Conservation (phyloP, 2,888 invertebrate genomes). For the Papilio gigon region DNA sequence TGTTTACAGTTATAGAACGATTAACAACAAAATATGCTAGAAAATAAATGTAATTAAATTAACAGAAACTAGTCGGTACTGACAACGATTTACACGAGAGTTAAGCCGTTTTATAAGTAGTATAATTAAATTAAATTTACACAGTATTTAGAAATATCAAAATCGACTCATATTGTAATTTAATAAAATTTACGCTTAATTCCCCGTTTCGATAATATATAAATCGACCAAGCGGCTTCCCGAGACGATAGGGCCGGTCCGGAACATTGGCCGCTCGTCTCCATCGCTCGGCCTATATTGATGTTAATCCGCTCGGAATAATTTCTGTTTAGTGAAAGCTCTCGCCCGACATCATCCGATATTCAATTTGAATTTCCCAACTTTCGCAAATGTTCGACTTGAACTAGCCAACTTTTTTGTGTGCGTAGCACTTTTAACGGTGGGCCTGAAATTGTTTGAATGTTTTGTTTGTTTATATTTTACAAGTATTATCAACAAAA, state of each 20-base stretch:
- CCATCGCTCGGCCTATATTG: conserved; percentile 25
- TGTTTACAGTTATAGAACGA: too few species aligned
- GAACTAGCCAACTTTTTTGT: conserved; percentile 22
- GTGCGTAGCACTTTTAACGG: conserved; percentile 4
- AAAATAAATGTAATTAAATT: too few species aligned
- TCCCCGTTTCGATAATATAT: conserved; percentile 24
- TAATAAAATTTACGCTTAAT: conserved; percentile 3
- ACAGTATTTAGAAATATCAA: not conserved
- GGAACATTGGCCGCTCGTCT: conserved; percentile 1
- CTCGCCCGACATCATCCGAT: conserved; percentile 23
- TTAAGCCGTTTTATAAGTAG: too few species aligned
- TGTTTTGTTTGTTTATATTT: conserved; percentile 19
- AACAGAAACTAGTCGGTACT: too few species aligned
- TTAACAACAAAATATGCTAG: too few species aligned
- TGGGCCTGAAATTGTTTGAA: conserved; percentile 13
- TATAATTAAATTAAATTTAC: too few species aligned
- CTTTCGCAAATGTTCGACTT: conserved; percentile 16
- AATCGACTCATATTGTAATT: not conserved
- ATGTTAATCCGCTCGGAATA: conserved; percentile 46
- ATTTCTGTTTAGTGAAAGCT: conserved; percentile 39
- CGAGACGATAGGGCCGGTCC: conserved; percentile 18
- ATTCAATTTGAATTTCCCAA: conserved; percentile 31
- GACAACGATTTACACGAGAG: too few species aligned
- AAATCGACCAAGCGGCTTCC: conserved; percentile 31
- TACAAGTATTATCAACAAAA: not conserved